Evolutionary conservation across 2,113 vertebrate species (phyloP).

Genomic region (Pseudolaguvia tuberculata): DNA sequence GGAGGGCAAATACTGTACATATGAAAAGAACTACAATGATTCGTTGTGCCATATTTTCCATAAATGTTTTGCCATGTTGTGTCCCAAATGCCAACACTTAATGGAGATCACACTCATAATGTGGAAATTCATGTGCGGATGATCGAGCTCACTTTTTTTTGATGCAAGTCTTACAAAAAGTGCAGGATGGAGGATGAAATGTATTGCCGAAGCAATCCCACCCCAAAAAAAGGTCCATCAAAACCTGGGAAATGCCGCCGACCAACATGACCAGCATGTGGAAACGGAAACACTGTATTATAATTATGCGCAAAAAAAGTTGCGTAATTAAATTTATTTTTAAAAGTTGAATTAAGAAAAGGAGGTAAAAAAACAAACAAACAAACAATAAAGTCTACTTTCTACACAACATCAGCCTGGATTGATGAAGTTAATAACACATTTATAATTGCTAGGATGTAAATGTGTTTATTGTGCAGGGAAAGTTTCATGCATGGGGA

Average conservation of each 20-base stretch:
- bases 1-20: background rate
- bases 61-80: slow-evolving; percentile 10
- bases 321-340: slow-evolving; percentile 64
- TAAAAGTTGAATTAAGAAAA: slow-evolving; percentile 57
- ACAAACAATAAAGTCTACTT: background rate
- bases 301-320: background rate
- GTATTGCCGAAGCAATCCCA: slow-evolving; percentile 74
- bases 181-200: slow-evolving; percentile 76
- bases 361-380: background rate
- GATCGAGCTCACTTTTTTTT: slow-evolving; percentile 73
- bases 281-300: slow-evolving; percentile 68
- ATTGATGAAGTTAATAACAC: background rate
- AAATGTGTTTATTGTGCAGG: slow-evolving; percentile 1
- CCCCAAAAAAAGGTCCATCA: slow-evolving; percentile 67
- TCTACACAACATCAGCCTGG: slow-evolving; percentile 1
- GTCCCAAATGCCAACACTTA: slow-evolving; percentile 63
- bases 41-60: slow-evolving; percentile 38
- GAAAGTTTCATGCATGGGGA: slow-evolving; percentile 17
- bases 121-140: slow-evolving; percentile 69
- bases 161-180: slow-evolving; percentile 74
- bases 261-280: slow-evolving; percentile 90
- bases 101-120: slow-evolving; percentile 66
- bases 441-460: background rate
- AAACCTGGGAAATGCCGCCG: slow-evolving; percentile 61
- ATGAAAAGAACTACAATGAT: slow-evolving; percentile 25